phyloP scores from a whole-genome alignment of 2,888 invertebrate species.

The Eristalis intricaria region DNA sequence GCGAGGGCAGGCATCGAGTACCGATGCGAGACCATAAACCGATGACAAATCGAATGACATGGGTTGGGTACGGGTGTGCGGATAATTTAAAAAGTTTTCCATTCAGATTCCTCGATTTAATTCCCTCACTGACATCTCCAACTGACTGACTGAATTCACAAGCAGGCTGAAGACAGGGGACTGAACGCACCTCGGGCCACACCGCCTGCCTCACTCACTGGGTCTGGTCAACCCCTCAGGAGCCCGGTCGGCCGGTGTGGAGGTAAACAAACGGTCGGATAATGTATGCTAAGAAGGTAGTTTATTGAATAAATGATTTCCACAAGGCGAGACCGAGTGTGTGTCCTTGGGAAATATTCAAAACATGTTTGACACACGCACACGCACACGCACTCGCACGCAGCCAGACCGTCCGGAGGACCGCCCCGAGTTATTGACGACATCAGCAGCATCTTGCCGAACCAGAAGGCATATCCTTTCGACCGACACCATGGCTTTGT shows the following conservation, averaged over 20 bases:
- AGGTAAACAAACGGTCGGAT: background rate
- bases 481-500: conserved; percentile 18
- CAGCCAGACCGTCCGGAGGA: conserved; percentile 9
- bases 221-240: background rate
- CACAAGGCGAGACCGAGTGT: background rate
- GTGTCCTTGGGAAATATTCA: conserved; percentile 11
- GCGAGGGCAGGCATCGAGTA: too few relatives aligned
- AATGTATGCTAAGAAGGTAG: conserved; percentile 39
- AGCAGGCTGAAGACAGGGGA: background rate
- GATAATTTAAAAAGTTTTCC: conserved; percentile 52
- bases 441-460: conserved; percentile 25
- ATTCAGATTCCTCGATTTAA: conserved; percentile 27
- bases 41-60: conserved; percentile 45
- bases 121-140: conserved; percentile 2
- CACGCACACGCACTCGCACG: background rate
- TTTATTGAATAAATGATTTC: conserved; percentile 40
- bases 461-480: conserved; percentile 45
- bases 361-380: conserved; percentile 14
- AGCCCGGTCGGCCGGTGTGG: background rate
- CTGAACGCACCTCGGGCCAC: background rate
- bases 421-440: conserved; percentile 42
- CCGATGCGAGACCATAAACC: conserved; percentile 4
- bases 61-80: conserved; percentile 21
- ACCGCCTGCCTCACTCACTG: background rate
- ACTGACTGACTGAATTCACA: conserved; percentile 4